Evolutionary conservation across 2,797 vertebrate genomes (phyloP).

Genomic region (Parambassis ranga): DNA sequence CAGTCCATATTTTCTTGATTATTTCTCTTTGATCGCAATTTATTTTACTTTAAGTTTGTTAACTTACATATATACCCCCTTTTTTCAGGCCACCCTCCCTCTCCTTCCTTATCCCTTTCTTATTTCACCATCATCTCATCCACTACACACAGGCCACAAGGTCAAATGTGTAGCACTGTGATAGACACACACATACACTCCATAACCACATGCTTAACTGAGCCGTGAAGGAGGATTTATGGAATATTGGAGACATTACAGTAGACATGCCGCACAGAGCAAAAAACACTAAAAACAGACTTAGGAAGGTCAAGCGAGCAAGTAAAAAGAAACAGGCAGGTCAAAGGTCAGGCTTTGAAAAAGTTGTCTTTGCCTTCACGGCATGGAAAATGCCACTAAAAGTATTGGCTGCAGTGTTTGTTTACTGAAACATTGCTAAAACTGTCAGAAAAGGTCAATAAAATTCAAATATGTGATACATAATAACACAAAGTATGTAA

Average conservation of each 20-base stretch:
- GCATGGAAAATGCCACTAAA: background rate
- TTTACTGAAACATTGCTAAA: background rate
- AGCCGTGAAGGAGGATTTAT: background rate
- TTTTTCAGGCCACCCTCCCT: background rate
- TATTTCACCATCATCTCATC: background rate
- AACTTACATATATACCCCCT: background rate
- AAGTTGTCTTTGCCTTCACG: background rate
- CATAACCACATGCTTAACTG: background rate
- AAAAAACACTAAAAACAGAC: too few species aligned
- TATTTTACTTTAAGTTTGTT: background rate
- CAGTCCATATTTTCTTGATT: background rate
- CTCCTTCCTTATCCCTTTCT: background rate
- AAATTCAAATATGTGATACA: background rate
- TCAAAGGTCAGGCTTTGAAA: background rate
- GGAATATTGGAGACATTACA: background rate
- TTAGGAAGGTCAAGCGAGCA: too few species aligned
- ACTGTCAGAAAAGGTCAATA: background rate
- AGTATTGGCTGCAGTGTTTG: background rate
- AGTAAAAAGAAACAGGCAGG: too few species aligned
- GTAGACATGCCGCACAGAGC: background rate
- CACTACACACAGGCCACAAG: background rate
- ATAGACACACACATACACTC: background rate
- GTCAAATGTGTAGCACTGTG: slow-evolving; percentile 11
- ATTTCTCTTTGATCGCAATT: slow-evolving; percentile 4
- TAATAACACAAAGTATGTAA: too few species aligned